phyloP scores from a whole-genome alignment of 2,113 vertebrate genomes.

The rat (Rattus norvegicus) region DNA sequence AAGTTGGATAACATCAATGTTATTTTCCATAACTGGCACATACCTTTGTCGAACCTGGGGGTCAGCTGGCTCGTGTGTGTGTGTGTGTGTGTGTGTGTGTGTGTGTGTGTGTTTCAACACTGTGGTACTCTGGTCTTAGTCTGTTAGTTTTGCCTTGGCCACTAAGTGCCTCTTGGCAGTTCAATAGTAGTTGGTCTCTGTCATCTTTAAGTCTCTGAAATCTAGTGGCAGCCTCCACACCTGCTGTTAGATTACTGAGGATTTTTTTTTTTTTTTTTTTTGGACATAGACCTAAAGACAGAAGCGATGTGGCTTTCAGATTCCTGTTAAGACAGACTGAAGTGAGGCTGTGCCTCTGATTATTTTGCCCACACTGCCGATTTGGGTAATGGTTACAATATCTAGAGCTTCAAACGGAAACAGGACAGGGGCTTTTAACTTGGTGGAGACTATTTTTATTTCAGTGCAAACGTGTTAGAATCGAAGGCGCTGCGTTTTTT shows the following conservation, averaged over 20 bases:
- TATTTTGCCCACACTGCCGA: background rate
- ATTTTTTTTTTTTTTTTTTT: slow-evolving; percentile 8
- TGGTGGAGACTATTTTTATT: slow-evolving; percentile 49
- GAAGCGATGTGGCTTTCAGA: background rate
- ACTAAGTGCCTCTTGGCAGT: background rate
- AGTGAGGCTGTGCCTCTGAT: background rate
- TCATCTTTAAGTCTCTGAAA: slow-evolving; percentile 57
- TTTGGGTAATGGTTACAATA: slow-evolving; percentile 28
- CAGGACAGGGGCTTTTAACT: background rate
- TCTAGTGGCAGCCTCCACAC: slow-evolving; percentile 14
- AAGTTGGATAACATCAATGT: background rate
- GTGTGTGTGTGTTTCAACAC: background rate
- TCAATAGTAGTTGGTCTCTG: background rate
- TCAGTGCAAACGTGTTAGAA: slow-evolving; percentile 23
- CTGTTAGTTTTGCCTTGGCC: background rate
- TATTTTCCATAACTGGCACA: slow-evolving; percentile 13
- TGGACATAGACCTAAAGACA: background rate
- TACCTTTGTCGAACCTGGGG: background rate
- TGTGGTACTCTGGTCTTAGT: slow-evolving; percentile 15
- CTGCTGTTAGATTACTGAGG: background rate
- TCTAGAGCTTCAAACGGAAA: slow-evolving; percentile 38
- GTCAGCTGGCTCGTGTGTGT: background rate
- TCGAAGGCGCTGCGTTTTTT: slow-evolving; percentile 6
- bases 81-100: background rate
- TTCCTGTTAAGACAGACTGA: background rate